These are phyloP conservation scores for Asteroscopus sphinx DNA, from an alignment of 2,888 invertebrate species.

Conservation along the genomic window DNA sequence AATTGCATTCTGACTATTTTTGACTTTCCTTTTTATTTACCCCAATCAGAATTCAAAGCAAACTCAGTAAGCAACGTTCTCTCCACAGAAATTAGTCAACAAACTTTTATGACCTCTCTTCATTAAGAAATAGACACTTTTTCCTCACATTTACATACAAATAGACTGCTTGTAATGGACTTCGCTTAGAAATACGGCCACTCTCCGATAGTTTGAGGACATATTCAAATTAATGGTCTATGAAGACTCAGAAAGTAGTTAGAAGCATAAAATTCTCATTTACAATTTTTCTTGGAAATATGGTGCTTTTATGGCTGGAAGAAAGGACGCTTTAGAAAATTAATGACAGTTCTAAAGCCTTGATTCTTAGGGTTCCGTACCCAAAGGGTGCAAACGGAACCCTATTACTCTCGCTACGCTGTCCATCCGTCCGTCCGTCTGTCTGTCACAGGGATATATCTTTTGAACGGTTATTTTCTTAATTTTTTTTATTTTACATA, in stretches of 20 bases:
- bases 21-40: slow-evolving; percentile 11
- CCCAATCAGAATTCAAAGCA: slow-evolving; percentile 31
- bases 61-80: slow-evolving; percentile 4
- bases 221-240: slow-evolving; percentile 45
- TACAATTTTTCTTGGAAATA: slow-evolving; percentile 41
- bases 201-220: slow-evolving; percentile 28
- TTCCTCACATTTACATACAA: slow-evolving; percentile 51
- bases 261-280: slow-evolving; percentile 30
- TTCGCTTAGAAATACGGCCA: slow-evolving; percentile 20
- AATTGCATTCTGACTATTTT: slow-evolving; percentile 15
- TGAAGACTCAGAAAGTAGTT: slow-evolving; percentile 27
- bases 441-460: no score
- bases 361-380: no score
- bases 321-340: slow-evolving; percentile 3
- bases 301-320: slow-evolving; percentile 24
- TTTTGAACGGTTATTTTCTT: no score
- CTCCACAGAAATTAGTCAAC: slow-evolving; percentile 32
- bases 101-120: slow-evolving; percentile 38
- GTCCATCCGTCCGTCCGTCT: no score
- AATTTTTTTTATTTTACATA: no score
- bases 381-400: no score
- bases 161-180: slow-evolving; percentile 32
- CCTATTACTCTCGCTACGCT: no score
- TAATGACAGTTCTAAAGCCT: not conserved
- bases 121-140: slow-evolving; percentile 43